These are phyloP conservation scores for Drosophila sproati DNA, from an alignment of 1,140 invertebrate genomes.

Conservation along the genomic window DNA sequence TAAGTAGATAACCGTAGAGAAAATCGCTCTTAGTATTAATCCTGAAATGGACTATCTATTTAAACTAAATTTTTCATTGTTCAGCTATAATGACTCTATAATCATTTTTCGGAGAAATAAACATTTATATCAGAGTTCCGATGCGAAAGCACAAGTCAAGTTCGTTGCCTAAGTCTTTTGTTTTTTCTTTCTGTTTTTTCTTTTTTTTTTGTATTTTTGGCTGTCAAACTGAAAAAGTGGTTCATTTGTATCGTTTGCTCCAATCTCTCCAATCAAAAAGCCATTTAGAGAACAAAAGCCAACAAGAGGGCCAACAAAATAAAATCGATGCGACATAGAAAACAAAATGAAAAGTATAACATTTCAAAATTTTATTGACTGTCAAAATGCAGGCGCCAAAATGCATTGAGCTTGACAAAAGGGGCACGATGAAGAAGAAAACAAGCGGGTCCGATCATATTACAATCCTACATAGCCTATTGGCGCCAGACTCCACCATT, in stretches of 20 bases:
- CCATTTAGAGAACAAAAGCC: slow-evolving; percentile 69
- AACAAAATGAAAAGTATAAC: slow-evolving; percentile 72
- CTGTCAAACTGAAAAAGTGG: slow-evolving; percentile 79
- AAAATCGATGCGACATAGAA: slow-evolving; percentile 70
- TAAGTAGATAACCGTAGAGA: too few relatives aligned
- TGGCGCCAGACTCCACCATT: slow-evolving; percentile 48
- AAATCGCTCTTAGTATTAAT: too few relatives aligned
- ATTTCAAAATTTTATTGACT: slow-evolving; percentile 84
- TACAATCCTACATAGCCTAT: slow-evolving; percentile 28
- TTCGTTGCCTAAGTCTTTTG: slow-evolving; percentile 63
- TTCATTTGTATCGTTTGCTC: slow-evolving; percentile 70
- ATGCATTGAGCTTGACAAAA: slow-evolving; percentile 25
- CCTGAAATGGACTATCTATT: too few relatives aligned
- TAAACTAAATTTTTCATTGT: neutral
- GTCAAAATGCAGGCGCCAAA: slow-evolving; percentile 77
- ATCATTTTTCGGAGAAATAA: neutral
- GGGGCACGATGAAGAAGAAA: slow-evolving; percentile 39
- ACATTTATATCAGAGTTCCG: slow-evolving; percentile 2
- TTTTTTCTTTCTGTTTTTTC: slow-evolving; percentile 27
- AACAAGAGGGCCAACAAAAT: slow-evolving; percentile 39
- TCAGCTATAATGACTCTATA: neutral
- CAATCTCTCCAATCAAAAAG: slow-evolving; percentile 78
- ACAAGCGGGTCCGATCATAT: slow-evolving; percentile 69
- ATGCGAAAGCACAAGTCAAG: slow-evolving; percentile 8
- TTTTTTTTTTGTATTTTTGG: slow-evolving; percentile 28